These are phyloP conservation scores for Caretta caretta DNA, from an alignment of 2,113 vertebrate species.

Conservation along the genomic window DNA sequence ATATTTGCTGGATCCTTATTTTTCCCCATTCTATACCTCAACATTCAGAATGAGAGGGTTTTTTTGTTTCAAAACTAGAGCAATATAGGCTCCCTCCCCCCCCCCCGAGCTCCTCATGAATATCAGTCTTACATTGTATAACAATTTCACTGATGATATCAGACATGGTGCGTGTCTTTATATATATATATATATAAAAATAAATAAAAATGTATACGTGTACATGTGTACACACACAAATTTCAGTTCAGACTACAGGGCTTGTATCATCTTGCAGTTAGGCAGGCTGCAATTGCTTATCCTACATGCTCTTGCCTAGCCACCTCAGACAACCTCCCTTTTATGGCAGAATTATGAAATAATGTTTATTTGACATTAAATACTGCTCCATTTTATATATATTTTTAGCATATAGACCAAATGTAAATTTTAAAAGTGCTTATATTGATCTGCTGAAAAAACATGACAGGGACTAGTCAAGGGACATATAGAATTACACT, in stretches of 20 bases:
- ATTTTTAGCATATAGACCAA: neutral
- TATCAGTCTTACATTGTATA: neutral
- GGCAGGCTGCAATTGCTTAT: too few species aligned
- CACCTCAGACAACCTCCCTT: neutral
- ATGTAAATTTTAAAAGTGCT: neutral
- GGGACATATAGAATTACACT: neutral
- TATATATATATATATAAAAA: neutral
- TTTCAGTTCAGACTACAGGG: neutral
- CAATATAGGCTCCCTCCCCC: neutral
- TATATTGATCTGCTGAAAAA: neutral
- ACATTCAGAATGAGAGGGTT: neutral
- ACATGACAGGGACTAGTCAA: neutral
- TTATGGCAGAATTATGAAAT: neutral
- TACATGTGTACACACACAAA: too few species aligned
- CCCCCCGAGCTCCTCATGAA: neutral
- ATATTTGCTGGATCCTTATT: neutral
- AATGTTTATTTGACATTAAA: neutral
- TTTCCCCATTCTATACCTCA: neutral
- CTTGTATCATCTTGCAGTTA: too few species aligned
- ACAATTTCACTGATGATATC: neutral
- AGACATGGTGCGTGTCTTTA: too few species aligned
- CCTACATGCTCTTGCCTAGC: neutral
- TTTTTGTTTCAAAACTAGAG: neutral
- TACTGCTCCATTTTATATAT: neutral
- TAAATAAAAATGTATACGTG: too few species aligned